Conservation (phyloP, 2,888 invertebrate species). For the Geotrupes spiniger region DNA sequence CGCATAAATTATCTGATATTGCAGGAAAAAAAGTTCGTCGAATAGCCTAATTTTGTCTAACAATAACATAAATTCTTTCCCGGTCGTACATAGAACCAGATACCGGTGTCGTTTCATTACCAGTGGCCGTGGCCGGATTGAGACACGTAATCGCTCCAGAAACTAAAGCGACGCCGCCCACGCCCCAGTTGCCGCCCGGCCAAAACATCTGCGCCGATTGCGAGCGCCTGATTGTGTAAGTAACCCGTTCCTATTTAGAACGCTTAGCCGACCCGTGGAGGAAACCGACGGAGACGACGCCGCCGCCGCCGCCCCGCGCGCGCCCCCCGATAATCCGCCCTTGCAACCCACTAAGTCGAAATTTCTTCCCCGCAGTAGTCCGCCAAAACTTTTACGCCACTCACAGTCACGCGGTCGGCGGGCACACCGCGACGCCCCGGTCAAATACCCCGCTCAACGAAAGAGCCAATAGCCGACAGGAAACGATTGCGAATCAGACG, state of each 20-base stretch:
- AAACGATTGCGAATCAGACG: constrained; percentile 26
- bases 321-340: too few relatives aligned
- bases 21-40: too few relatives aligned
- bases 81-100: constrained; percentile 38
- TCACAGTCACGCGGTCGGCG: constrained; percentile 73
- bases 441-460: constrained; percentile 54
- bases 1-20: too few relatives aligned
- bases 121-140: constrained; percentile 57
- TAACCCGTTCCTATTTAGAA: constrained; percentile 39
- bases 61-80: background rate
- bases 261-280: background rate
- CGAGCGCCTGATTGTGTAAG: constrained; percentile 97
- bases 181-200: constrained; percentile 75
- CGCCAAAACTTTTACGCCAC: constrained; percentile 67
- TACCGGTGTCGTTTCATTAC: constrained; percentile 52
- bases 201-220: constrained; percentile 97
- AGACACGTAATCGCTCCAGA: constrained; percentile 77
- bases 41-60: too few relatives aligned
- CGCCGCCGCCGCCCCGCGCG: too few relatives aligned
- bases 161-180: constrained; percentile 59
- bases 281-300: background rate
- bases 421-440: constrained; percentile 59
- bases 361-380: constrained; percentile 34
- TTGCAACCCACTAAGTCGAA: too few relatives aligned
- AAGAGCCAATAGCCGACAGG: constrained; percentile 37